Evolutionary conservation across 2,888 invertebrate species (phyloP).

Genomic region (Megaustenia siamemsis): DNA sequence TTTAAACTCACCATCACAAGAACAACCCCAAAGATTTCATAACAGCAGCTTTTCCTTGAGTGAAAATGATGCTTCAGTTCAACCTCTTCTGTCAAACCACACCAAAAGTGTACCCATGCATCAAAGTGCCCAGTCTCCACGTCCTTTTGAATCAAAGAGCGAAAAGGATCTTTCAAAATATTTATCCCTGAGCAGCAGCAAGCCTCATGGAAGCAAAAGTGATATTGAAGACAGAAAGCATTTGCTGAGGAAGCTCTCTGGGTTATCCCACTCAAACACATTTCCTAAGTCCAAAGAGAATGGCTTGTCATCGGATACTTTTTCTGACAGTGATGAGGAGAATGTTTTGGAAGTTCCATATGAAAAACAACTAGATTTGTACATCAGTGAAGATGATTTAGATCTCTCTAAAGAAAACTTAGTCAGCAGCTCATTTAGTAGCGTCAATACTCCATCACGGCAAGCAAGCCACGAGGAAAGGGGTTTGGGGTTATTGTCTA

Average conservation of each 20-base stretch:
- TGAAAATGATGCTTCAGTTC: conserved; percentile 36
- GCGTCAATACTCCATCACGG: conserved; percentile 22
- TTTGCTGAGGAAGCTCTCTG: not conserved
- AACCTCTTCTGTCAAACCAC: conserved; percentile 27
- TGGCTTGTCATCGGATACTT: conserved; percentile 6
- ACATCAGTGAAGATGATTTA: conserved; percentile 47
- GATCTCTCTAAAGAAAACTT: conserved; percentile 37
- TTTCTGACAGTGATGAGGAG: conserved; percentile 30
- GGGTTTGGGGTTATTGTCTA: not conserved
- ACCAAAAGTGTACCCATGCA: not conserved
- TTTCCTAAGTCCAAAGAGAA: conserved; percentile 45
- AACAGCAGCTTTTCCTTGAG: not conserved
- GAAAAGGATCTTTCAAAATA: conserved; percentile 31
- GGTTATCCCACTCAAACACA: conserved; percentile 41
- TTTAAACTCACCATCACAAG: not conserved
- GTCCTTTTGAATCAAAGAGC: conserved; percentile 38
- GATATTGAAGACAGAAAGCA: not conserved
- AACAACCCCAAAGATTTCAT: not conserved
- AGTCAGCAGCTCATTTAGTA: conserved; percentile 30
- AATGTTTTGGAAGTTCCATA: conserved; percentile 12
- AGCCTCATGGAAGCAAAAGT: not conserved
- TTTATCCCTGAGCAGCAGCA: not conserved
- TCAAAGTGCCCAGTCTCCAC: not conserved
- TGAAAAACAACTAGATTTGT: conserved; percentile 57
- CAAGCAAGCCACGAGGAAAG: conserved; percentile 24